Conservation (phyloP, 2,888 invertebrate genomes). For the Peribatodes rhomboidaria region DNA sequence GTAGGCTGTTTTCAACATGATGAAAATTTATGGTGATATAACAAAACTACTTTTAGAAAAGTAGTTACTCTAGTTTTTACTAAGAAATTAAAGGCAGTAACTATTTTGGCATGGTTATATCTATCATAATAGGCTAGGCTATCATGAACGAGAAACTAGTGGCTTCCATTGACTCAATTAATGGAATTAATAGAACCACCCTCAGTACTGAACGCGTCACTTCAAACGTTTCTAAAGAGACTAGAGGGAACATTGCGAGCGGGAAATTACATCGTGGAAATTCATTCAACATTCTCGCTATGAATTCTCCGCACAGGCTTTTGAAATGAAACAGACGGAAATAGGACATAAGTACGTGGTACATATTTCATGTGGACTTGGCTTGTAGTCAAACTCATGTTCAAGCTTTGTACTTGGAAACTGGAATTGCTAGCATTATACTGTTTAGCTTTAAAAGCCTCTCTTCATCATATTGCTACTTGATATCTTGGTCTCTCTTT, state of each 20-base stretch:
- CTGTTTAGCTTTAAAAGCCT: too few relatives aligned
- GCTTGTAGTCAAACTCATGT: too few relatives aligned
- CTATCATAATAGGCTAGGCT: background rate
- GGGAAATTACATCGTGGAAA: slow-evolving; percentile 3
- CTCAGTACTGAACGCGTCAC: background rate
- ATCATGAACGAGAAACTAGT: background rate
- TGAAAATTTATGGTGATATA: too few relatives aligned
- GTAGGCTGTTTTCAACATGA: too few relatives aligned
- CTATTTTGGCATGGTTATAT: too few relatives aligned
- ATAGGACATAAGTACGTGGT: background rate
- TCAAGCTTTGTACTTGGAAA: too few relatives aligned
- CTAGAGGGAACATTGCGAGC: background rate
- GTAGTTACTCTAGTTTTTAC: too few relatives aligned
- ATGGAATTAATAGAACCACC: background rate
- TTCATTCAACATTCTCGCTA: slow-evolving; percentile 1
- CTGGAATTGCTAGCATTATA: too few relatives aligned
- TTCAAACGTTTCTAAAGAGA: slow-evolving; percentile 15
- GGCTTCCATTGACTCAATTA: background rate
- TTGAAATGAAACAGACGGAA: background rate
- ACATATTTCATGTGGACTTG: background rate
- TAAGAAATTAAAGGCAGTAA: too few relatives aligned
- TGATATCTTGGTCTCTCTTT: too few relatives aligned
- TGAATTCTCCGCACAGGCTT: background rate
- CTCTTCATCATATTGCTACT: too few relatives aligned
- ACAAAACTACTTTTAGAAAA: too few relatives aligned